Base-by-base conservation (phyloP, 2,888 invertebrate genomes). In the Machimus atricapillus region DNA sequence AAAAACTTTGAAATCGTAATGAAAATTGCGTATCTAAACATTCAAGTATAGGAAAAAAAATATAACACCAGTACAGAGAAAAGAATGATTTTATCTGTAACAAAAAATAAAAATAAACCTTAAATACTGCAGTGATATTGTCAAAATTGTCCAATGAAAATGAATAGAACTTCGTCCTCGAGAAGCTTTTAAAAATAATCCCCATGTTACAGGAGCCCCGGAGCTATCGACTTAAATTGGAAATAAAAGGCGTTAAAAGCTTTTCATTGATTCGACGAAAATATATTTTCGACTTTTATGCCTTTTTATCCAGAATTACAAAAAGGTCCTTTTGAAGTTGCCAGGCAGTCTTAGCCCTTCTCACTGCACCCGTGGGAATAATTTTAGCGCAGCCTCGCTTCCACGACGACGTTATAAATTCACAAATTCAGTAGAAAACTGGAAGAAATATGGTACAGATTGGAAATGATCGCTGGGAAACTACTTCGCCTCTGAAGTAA, bases 231-330 rank as follows among this genome's bases (percentile, higher is more conserved):
- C 66, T 66, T 66, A 19, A 23, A 66, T 66, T 12, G 12, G 27
- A 66, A 78, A 78, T 40, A n/a, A 78, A 78, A 40, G 43, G 78
- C 19, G 78, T n/a, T 78, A 40, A 78, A 43, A 78, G 78, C 43
- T 40, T 78, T 78, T n/a, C 8, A 78, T 23, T 43, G 78, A 78
- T 43, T 78, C 43, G 78, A 2, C 43, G 37, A 78, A 78, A 66
- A 78, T 78, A 16, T 23, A 78, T 78, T 66, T 40, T 23, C 78
- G 19, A n/a, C 43, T 40, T 78, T 78, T 23, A 43, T 40, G 78
- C 78, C 14, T 9, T 19, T 78, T 40, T 78, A 43, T 43, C 43
- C 37, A 78, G 43, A 37, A 23, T 78, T 78, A 43, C 43, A 43
- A 40, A 78, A 40, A 12, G 66, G 23, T 66, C 12, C 23, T 19